Percentiles rank a stretch among this genome's conserved stretches.
phyloP scores from a whole-genome alignment of 1,140 invertebrate genomes.

The Leptinotarsa texana region DNA sequence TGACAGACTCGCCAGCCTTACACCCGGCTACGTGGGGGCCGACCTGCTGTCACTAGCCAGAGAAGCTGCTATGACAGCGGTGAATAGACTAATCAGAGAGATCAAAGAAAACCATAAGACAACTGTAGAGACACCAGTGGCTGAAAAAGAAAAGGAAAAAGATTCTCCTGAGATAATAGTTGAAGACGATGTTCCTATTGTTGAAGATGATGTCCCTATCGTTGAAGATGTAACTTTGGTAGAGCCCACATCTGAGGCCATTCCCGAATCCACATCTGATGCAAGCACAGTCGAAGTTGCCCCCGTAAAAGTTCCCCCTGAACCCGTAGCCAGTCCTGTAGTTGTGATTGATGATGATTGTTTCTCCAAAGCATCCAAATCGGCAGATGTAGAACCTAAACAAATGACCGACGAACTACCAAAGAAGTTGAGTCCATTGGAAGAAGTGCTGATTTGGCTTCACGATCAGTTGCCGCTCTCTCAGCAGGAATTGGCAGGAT shows the following conservation, averaged over 20 bases:
- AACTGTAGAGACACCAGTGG: not conserved
- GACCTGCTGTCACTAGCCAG: slow-evolving; percentile 86
- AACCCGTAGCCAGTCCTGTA: not conserved
- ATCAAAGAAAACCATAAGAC: slow-evolving; percentile 44
- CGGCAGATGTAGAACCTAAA: not conserved
- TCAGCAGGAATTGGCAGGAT: slow-evolving; percentile 62
- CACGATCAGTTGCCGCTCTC: slow-evolving; percentile 60
- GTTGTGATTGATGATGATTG: slow-evolving; percentile 16
- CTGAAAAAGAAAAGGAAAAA: slow-evolving; percentile 14
- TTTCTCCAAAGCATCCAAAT: not conserved
- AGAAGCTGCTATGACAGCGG: slow-evolving; percentile 84
- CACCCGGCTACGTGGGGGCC: slow-evolving; percentile 96
- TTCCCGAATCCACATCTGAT: not conserved
- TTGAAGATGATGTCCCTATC: not conserved
- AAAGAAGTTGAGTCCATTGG: slow-evolving; percentile 34
- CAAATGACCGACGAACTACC: not conserved
- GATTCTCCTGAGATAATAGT: slow-evolving; percentile 21
- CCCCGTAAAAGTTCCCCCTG: not conserved
- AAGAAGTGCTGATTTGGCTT: slow-evolving; percentile 61
- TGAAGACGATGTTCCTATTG: slow-evolving; percentile 12
- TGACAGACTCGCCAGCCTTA: slow-evolving; percentile 74
- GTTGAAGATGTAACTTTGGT: not conserved
- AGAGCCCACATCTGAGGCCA: not conserved
- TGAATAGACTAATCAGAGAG: slow-evolving; percentile 63
- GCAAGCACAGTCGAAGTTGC: not conserved